Conservation (phyloP, 2,797 vertebrate species). For the Alfaro cultratus region DNA sequence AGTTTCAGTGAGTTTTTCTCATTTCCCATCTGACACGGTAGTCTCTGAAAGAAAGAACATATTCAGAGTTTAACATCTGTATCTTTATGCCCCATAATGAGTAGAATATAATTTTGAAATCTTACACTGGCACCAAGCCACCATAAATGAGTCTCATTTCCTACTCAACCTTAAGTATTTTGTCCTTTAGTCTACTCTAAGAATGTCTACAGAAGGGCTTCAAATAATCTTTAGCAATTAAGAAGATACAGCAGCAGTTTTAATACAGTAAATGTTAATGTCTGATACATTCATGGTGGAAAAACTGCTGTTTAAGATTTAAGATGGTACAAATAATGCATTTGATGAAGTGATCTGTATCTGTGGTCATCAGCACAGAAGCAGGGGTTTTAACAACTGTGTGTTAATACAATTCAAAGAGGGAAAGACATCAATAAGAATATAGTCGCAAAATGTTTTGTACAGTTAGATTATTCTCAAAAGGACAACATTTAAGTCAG, state of each 20-base stretch:
- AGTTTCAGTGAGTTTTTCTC: slow-evolving; percentile 57
- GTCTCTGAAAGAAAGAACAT: slow-evolving; percentile 55
- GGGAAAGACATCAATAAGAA: background rate
- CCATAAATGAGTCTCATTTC: slow-evolving; percentile 26
- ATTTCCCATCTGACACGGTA: slow-evolving; percentile 62
- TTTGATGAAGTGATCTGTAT: background rate
- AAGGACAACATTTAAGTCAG: background rate
- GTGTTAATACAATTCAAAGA: background rate
- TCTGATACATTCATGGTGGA: background rate
- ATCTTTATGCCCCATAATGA: slow-evolving; percentile 43
- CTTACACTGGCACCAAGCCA: slow-evolving; percentile 25
- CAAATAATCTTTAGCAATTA: slow-evolving; percentile 6
- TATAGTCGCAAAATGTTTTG: background rate
- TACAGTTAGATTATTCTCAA: background rate
- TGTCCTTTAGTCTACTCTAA: background rate
- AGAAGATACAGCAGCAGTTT: slow-evolving; percentile 2
- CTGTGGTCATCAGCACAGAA: background rate
- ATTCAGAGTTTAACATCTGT: slow-evolving; percentile 71
- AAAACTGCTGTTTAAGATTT: background rate
- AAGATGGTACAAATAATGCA: background rate
- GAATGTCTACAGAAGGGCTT: slow-evolving; percentile 8
- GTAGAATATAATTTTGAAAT: slow-evolving; percentile 53
- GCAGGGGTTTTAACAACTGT: background rate
- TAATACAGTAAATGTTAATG: background rate
- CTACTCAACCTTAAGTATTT: slow-evolving; percentile 12